These are phyloP conservation scores for Pollenia amentaria DNA, from an alignment of 2,888 invertebrate species.

Conservation along the genomic window DNA sequence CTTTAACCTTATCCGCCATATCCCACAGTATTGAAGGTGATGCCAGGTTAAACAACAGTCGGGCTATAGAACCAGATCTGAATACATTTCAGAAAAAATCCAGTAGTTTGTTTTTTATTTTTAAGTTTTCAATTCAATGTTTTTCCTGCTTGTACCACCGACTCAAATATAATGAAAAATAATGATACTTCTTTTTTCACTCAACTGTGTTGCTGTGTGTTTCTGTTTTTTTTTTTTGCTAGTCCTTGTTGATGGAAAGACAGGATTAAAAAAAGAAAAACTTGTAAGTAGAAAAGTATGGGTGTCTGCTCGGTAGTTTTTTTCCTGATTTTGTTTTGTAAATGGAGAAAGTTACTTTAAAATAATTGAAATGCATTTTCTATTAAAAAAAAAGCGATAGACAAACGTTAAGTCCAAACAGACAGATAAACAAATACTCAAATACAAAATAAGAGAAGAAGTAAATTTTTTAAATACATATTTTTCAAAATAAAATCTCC, in stretches of 20 bases:
- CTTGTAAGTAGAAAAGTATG: not conserved
- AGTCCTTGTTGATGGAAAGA: not conserved
- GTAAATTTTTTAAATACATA: not conserved
- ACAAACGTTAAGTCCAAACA: constrained; percentile 21
- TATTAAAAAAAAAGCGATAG: constrained; percentile 18
- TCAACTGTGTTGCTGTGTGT: not conserved
- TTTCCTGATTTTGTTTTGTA: constrained; percentile 37
- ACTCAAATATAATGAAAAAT: constrained; percentile 67
- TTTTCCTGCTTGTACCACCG: constrained; percentile 31
- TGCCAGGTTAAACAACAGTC: constrained; percentile 47
- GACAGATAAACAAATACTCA: constrained; percentile 28
- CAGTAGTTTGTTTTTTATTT: constrained; percentile 11
- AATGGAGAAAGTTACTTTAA: constrained; percentile 69
- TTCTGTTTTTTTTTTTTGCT: constrained; percentile 32
- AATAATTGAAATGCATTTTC: constrained; percentile 70
- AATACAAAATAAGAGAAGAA: constrained; percentile 8
- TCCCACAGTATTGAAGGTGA: constrained; percentile 21
- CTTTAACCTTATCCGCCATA: constrained; percentile 13
- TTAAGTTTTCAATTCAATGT: constrained; percentile 31
- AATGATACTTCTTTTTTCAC: constrained; percentile 57
- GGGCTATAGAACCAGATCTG: not conserved
- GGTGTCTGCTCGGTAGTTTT: not conserved
- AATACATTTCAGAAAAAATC: not conserved
- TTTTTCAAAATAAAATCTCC: not conserved
- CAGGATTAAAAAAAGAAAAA: constrained; percentile 30